These are phyloP conservation scores for Clusia tigrina DNA, from an alignment of 2,888 invertebrate genomes.

Conservation along the genomic window DNA sequence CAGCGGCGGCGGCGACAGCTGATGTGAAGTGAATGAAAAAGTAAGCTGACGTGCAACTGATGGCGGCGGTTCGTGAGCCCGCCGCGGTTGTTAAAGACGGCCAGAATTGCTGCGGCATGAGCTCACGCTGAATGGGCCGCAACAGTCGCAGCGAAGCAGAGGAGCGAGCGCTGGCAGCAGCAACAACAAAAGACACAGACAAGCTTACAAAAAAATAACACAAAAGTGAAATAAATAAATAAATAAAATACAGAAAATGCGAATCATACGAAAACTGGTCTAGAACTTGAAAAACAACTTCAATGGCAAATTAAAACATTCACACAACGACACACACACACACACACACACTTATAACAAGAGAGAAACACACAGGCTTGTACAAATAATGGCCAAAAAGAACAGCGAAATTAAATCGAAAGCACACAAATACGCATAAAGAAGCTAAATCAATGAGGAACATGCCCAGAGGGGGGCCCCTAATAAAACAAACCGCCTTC, in stretches of 20 bases:
- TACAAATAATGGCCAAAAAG: not conserved
- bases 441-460: too few species aligned
- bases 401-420: not conserved
- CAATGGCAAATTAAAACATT: not conserved
- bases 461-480: too few species aligned
- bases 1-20: too few species aligned
- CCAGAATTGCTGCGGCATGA: not conserved
- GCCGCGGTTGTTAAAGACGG: too few species aligned
- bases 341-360: too few species aligned
- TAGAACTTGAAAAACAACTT: slow-evolving; percentile 21
- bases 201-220: not conserved
- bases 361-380: too few species aligned
- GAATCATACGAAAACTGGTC: slow-evolving; percentile 5
- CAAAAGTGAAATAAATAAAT: not conserved
- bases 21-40: too few species aligned
- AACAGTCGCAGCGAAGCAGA: not conserved
- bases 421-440: not conserved
- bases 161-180: too few species aligned
- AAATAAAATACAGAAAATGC: not conserved
- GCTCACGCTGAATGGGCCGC: not conserved
- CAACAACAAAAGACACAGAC: not conserved
- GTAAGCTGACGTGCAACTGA: too few species aligned
- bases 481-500: too few species aligned
- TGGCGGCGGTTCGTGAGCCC: too few species aligned
- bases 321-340: too few species aligned